A percentile compares a stretch with the other conserved stretches of the same genome.
These are phyloP conservation scores for Mormyrus lacerda DNA, from an alignment of 2,113 vertebrate genomes.

Conservation along the genomic window DNA sequence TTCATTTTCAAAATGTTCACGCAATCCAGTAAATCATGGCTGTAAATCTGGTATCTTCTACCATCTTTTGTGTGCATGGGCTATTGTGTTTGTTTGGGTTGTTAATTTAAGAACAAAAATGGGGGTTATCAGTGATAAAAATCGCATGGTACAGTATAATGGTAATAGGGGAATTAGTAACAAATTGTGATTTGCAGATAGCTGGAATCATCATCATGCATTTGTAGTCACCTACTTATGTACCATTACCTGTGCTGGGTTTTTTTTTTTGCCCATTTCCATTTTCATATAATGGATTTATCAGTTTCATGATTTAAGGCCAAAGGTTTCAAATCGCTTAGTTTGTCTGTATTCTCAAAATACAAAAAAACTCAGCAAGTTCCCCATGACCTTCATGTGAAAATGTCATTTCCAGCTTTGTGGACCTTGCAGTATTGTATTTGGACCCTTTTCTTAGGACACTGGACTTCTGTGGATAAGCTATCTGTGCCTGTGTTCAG, in stretches of 20 bases:
- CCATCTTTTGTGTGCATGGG: not conserved
- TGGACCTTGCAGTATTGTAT: not conserved
- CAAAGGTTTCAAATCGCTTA: not conserved
- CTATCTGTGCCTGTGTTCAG: not conserved
- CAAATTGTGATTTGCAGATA: not conserved
- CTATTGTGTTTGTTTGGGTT: not conserved
- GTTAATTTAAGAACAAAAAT: not conserved
- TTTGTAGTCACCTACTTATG: not conserved
- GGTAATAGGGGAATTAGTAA: not conserved
- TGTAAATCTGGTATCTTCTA: not conserved
- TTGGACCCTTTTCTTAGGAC: not conserved
- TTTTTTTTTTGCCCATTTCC: not conserved
- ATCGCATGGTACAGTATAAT: not conserved
- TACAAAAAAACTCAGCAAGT: not conserved
- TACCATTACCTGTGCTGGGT: not conserved
- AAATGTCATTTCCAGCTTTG: not conserved
- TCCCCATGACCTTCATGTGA: not conserved
- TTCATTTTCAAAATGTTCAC: not conserved
- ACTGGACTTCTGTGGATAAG: not conserved
- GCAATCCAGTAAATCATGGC: not conserved
- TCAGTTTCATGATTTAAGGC: not conserved
- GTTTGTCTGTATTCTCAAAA: not conserved
- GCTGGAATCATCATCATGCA: not conserved
- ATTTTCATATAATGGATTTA: not conserved
- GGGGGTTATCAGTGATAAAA: not conserved